Base-by-base conservation (phyloP, 2,888 invertebrate species). In the Clunio marinus region DNA sequence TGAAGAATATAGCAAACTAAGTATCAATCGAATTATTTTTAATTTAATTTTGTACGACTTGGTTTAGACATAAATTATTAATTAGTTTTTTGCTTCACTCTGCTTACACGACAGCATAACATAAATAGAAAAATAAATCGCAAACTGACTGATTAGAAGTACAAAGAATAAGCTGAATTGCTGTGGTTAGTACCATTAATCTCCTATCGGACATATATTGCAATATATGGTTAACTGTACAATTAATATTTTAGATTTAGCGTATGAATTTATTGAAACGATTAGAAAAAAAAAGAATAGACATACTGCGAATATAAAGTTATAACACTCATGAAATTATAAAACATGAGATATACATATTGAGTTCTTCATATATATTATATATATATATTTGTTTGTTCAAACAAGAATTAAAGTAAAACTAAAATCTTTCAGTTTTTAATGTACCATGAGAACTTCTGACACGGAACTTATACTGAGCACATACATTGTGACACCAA, bases 401-500 rank as follows among this genome's bases (percentile, higher is more conserved):
- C 25, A 63, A 63, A 63, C 63, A 63, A 46, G 37, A 27, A 63
- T n/a, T 63, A 63, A 60, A 17, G 25, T 62, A 28, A 65, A 45
- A 25, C 32, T 45, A 41, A 45, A 27, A 45, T 27, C 17, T 41
- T 63, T 37, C 22, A n/a, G 32, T 35, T 35, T 28, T 59, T 32
- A 20, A 66, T 83, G 83, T 90, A 95, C 95, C 95, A 95, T 96
- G 87, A 93, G 89, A 83, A 95, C 95, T 88, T 96, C 96, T 83
- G 94, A 95, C 83, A 96, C 92, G 82, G 94, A 93, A 86, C 93
- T 93, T 88, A 96, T 96, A 85, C 93, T 93, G 84, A 95, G 89
- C 84, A 96, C 94, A 86, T 93, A 94, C 90, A 96, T 93, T 84
- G 95, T 95, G 84, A 96, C 93, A 82, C 94, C 93, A 81, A 96